Evolutionary conservation across 2,888 invertebrate genomes (phyloP).

Genomic region (Caenorhabditis angaria): DNA sequence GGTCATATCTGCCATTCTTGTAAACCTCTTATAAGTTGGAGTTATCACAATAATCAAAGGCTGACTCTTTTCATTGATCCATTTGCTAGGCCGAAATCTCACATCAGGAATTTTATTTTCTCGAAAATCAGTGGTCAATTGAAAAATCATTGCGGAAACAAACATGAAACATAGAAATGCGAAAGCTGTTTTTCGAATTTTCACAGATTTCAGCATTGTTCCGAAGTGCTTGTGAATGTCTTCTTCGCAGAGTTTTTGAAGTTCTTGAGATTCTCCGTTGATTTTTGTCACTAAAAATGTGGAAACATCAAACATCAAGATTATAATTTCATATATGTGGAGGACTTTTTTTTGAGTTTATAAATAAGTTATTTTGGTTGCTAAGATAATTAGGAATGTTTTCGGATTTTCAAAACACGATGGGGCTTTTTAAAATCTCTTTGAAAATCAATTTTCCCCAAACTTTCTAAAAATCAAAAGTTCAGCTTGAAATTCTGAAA

Average conservation of each 20-base stretch:
- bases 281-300: constrained; percentile 29
- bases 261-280: constrained; percentile 27
- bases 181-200: constrained; percentile 19
- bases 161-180: constrained; percentile 26
- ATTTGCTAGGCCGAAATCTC: not conserved
- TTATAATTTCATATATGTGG: too few relatives aligned
- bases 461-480: too few relatives aligned
- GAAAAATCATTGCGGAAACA: constrained; percentile 30
- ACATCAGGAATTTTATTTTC: constrained; percentile 14
- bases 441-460: too few relatives aligned
- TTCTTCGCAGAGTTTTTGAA: constrained; percentile 35
- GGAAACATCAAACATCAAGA: too few relatives aligned
- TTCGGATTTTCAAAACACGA: too few relatives aligned
- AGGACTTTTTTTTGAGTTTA: too few relatives aligned
- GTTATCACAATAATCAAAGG: constrained; percentile 53
- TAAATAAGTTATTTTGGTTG: too few relatives aligned
- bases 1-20: constrained; percentile 46
- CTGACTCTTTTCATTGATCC: not conserved
- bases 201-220: constrained; percentile 8
- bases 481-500: too few relatives aligned
- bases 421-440: too few relatives aligned
- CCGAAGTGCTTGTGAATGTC: constrained; percentile 30
- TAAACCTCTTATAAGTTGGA: constrained; percentile 49
- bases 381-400: too few relatives aligned
- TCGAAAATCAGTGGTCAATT: constrained; percentile 34